A percentile compares a stretch with the other conserved stretches of the same genome.
Evolutionary conservation across 1,140 invertebrate species (phyloP).

Genomic region (Macrostomum lignano): DNA sequence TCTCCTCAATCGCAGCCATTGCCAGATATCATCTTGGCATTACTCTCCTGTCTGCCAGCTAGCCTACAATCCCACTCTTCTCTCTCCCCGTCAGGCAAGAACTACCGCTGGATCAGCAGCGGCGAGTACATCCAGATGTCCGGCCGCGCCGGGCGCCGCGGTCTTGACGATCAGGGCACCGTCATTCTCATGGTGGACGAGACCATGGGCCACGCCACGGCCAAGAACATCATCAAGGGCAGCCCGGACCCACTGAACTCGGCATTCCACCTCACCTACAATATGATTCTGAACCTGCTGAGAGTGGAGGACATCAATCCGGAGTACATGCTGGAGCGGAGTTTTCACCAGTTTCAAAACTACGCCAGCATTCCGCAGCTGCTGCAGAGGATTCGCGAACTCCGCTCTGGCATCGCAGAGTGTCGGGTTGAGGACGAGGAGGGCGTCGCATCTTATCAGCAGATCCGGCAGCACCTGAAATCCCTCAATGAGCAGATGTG

Average conservation of each 20-base stretch:
- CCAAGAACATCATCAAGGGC: conserved; percentile 29
- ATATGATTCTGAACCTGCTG: conserved; percentile 90
- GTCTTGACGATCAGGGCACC: conserved; percentile 83
- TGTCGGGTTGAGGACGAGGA: neutral
- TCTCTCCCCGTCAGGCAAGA: no score
- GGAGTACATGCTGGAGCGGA: conserved; percentile 90
- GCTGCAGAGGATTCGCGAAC: neutral
- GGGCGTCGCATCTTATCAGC: neutral
- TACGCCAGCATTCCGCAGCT: conserved; percentile 53
- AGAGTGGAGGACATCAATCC: conserved; percentile 94
- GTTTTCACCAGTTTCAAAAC: conserved; percentile 97
- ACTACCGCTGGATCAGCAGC: conserved; percentile 33
- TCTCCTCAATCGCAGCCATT: no score
- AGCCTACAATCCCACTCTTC: no score
- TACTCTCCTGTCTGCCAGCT: no score
- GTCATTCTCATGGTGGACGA: conserved; percentile 96
- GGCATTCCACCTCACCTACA: conserved; percentile 93
- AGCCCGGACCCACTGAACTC: conserved; percentile 81
- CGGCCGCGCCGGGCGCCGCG: conserved; percentile 75
- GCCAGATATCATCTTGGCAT: no score
- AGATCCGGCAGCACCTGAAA: neutral
- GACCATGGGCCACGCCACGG: conserved; percentile 54
- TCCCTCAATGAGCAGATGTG: conserved; percentile 1
- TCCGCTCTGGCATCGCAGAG: neutral
- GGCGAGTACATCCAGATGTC: conserved; percentile 99